Conservation (phyloP, 1,140 invertebrate species). For the Atta colombica region DNA sequence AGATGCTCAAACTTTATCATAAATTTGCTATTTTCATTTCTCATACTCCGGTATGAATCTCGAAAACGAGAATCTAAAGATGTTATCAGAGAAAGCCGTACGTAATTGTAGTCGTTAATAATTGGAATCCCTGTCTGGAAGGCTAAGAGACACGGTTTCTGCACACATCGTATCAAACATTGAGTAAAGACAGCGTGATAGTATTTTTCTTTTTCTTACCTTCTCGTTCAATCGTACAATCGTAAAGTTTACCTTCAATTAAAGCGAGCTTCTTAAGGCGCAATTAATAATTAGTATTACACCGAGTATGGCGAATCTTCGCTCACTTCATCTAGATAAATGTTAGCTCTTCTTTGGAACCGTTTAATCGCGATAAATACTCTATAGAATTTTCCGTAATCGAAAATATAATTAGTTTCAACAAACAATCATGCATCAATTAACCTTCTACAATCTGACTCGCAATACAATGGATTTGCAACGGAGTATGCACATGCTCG, state of each 20-base stretch:
- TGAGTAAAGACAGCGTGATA: neutral
- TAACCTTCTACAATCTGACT: neutral
- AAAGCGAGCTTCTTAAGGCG: constrained; percentile 52
- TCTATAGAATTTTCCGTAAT: neutral
- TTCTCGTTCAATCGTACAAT: constrained; percentile 42
- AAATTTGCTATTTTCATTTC: constrained; percentile 16
- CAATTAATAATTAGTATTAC: constrained; percentile 67
- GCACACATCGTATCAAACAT: constrained; percentile 48
- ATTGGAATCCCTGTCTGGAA: constrained; percentile 57
- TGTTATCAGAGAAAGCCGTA: constrained; percentile 69
- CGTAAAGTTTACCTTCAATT: constrained; percentile 67
- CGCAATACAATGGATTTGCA: neutral
- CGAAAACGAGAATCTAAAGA: constrained; percentile 33
- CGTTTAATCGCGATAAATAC: constrained; percentile 12
- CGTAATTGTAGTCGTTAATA: constrained; percentile 72
- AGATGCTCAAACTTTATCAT: neutral
- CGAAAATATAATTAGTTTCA: constrained; percentile 8
- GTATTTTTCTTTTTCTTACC: constrained; percentile 59
- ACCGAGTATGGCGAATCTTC: neutral
- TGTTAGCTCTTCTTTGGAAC: constrained; percentile 13
- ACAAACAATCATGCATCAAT: neutral
- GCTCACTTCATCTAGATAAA: constrained; percentile 1
- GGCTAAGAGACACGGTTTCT: constrained; percentile 8
- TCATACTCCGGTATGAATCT: neutral
- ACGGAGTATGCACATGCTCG: constrained; percentile 31